Evolutionary conservation across 2,888 invertebrate species (phyloP).

Genomic region (Stenodera caucasica): DNA sequence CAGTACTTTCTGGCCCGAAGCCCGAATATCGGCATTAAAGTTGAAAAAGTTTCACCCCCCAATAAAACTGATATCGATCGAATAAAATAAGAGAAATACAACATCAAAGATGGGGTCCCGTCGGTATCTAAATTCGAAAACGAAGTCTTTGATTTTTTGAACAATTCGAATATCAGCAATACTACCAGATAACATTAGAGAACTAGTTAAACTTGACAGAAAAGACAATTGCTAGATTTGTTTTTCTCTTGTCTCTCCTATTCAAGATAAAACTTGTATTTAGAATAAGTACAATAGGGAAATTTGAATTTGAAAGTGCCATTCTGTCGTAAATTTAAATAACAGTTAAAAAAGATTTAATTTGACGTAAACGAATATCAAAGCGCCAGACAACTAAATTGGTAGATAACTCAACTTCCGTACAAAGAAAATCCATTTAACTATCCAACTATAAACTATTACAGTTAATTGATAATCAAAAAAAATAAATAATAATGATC

Average conservation of each 20-base stretch:
- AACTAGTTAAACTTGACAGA: too few relatives aligned
- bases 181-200: too few relatives aligned
- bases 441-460: neutral
- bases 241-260: too few relatives aligned
- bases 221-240: too few relatives aligned
- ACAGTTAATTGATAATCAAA: neutral
- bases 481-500: too few relatives aligned
- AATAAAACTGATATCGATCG: conserved; percentile 38
- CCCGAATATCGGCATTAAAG: conserved; percentile 34
- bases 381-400: conserved; percentile 6
- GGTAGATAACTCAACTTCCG: conserved; percentile 16
- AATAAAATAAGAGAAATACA: too few relatives aligned
- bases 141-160: conserved; percentile 19
- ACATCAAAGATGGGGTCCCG: too few relatives aligned
- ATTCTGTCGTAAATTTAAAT: neutral
- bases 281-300: neutral
- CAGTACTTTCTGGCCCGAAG: conserved; percentile 32
- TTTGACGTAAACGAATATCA: conserved; percentile 2
- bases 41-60: conserved; percentile 35
- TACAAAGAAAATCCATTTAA: conserved; percentile 6
- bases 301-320: neutral
- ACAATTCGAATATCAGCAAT: neutral
- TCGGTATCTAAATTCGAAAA: conserved; percentile 4
- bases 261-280: neutral
- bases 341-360: conserved; percentile 2